These are phyloP conservation scores for Patella ulyssiponensis DNA, from an alignment of 2,888 invertebrate genomes.

Conservation along the genomic window DNA sequence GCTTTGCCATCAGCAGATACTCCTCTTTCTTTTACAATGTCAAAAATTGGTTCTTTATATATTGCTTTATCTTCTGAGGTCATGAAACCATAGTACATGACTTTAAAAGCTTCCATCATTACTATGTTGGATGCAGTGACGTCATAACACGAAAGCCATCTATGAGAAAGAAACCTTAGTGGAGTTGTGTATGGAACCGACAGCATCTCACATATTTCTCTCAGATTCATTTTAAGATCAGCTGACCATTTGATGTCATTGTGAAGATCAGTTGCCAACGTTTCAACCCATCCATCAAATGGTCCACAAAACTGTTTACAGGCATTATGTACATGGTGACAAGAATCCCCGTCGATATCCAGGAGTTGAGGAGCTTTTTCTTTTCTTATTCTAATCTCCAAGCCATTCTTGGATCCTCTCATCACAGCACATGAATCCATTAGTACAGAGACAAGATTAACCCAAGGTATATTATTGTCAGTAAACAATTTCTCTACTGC, in stretches of 20 bases:
- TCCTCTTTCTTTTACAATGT: too few relatives aligned
- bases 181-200: too few relatives aligned
- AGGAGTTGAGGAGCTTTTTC: slow-evolving; percentile 29
- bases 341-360: slow-evolving; percentile 35
- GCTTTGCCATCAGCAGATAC: too few relatives aligned
- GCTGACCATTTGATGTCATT: slow-evolving; percentile 34
- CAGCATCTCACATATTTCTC: slow-evolving; percentile 16
- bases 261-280: slow-evolving; percentile 22
- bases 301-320: slow-evolving; percentile 27
- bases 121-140: too few relatives aligned
- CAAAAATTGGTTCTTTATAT: too few relatives aligned
- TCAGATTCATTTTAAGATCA: slow-evolving; percentile 21
- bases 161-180: too few relatives aligned
- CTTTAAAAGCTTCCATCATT: too few relatives aligned
- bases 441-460: slow-evolving; percentile 28
- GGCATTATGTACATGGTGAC: slow-evolving; percentile 35
- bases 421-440: slow-evolving; percentile 37
- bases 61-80: too few relatives aligned
- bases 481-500: too few relatives aligned
- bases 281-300: slow-evolving; percentile 22
- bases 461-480: slow-evolving; percentile 27
- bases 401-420: slow-evolving; percentile 31
- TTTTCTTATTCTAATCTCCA: slow-evolving; percentile 23
- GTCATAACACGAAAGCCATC: too few relatives aligned
- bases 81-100: too few relatives aligned